Conservation (phyloP, 2,113 vertebrate species). For the Herpetotheres cachinnans region DNA sequence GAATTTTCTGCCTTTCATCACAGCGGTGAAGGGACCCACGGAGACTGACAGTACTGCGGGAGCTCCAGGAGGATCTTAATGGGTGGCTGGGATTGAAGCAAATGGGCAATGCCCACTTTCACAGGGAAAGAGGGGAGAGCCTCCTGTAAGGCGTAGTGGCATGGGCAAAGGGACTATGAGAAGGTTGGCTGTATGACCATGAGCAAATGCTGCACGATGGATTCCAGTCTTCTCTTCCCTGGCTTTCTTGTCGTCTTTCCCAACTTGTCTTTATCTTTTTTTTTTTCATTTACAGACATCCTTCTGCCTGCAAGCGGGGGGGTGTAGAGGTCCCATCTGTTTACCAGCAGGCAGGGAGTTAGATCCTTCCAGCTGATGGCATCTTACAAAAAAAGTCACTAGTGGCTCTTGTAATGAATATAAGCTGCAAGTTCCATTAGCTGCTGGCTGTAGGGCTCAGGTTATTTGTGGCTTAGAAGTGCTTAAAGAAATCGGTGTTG, state of each 20-base stretch:
- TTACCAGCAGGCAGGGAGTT: background rate
- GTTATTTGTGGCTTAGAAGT: background rate
- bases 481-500: background rate
- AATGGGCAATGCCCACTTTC: background rate
- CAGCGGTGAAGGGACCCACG: background rate
- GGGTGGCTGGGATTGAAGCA: background rate
- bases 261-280: background rate
- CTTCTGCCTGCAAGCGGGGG: background rate
- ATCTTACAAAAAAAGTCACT: background rate
- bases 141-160: background rate
- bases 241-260: background rate
- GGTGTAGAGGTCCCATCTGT: background rate
- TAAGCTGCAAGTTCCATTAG: background rate
- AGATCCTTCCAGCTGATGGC: background rate
- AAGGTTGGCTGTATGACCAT: accelerated
- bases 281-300: background rate
- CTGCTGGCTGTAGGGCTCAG: background rate
- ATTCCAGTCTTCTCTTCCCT: background rate
- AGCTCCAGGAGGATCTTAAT: background rate
- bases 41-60: background rate
- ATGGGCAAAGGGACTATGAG: background rate
- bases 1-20: conserved; percentile 58
- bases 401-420: accelerated
- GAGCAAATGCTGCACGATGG: accelerated
- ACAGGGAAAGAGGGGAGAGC: background rate